A percentile compares a stretch with the other conserved stretches of the same genome.
Evolutionary conservation across 2,888 invertebrate genomes (phyloP).

Genomic region (Dioctria linearis): DNA sequence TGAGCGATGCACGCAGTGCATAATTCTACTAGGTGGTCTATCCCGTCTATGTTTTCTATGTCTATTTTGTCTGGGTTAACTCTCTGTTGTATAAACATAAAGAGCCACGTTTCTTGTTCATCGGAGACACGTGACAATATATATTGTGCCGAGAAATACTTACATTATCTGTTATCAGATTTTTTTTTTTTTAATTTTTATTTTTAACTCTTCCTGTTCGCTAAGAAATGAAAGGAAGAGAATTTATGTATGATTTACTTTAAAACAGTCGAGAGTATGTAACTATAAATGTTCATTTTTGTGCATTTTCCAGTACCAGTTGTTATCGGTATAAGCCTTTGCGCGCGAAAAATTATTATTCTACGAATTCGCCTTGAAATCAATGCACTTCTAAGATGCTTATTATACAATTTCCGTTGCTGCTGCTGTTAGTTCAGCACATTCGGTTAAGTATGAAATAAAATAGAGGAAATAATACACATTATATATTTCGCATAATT

Average conservation of each 20-base stretch:
- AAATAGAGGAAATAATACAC: conserved; percentile 16
- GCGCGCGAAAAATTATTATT: neutral
- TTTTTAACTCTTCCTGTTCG: neutral
- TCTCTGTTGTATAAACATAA: conserved; percentile 15
- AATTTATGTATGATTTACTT: too few species aligned
- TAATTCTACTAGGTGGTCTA: conserved; percentile 14
- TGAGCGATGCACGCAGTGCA: conserved; percentile 18
- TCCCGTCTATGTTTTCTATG: neutral
- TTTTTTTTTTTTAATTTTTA: neutral
- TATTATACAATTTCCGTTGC: conserved; percentile 31
- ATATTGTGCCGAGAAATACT: neutral
- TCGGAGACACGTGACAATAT: conserved; percentile 31
- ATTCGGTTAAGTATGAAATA: neutral
- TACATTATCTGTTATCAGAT: neutral
- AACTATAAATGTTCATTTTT: too few species aligned
- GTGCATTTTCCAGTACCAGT: neutral
- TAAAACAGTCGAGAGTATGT: too few species aligned
- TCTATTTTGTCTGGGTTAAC: neutral
- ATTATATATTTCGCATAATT: conserved; percentile 19
- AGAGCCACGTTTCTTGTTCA: conserved; percentile 11
- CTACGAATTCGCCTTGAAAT: conserved; percentile 9
- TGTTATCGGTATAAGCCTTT: neutral
- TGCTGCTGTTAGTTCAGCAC: neutral
- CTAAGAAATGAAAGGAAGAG: neutral
- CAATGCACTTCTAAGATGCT: conserved; percentile 23